Conservation (phyloP, 2,797 vertebrate genomes). For the Hozukius guyotensis region DNA sequence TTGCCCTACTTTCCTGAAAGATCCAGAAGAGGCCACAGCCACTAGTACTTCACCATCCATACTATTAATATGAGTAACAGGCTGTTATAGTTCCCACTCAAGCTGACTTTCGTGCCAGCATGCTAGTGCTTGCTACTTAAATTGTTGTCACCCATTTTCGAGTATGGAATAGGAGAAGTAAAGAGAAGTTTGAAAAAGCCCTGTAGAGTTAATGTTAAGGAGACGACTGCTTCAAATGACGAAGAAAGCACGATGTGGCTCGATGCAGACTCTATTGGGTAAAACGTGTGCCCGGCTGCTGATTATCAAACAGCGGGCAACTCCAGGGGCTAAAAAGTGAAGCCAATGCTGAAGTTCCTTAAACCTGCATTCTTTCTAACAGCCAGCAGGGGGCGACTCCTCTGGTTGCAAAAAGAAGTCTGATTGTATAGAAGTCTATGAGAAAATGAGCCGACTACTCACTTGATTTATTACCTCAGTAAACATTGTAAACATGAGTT, state of each 20-base stretch:
- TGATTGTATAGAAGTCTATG: too few species aligned
- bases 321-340: rapidly evolving
- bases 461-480: too few species aligned
- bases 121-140: rapidly evolving
- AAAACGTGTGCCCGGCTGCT: not conserved
- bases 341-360: too few species aligned
- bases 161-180: not conserved
- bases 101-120: not conserved
- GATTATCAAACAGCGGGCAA: too few species aligned
- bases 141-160: not conserved
- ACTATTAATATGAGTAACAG: not conserved
- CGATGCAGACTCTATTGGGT: not conserved
- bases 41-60: not conserved
- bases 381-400: too few species aligned
- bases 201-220: not conserved
- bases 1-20: not conserved
- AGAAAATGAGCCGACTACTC: rapidly evolving
- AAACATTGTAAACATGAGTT: too few species aligned
- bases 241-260: not conserved
- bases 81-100: not conserved
- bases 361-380: rapidly evolving
- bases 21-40: not conserved
- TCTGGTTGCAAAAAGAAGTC: too few species aligned
- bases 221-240: not conserved
- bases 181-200: not conserved